Conservation (phyloP, 2,888 invertebrate species). For the Apoderus coryli region DNA sequence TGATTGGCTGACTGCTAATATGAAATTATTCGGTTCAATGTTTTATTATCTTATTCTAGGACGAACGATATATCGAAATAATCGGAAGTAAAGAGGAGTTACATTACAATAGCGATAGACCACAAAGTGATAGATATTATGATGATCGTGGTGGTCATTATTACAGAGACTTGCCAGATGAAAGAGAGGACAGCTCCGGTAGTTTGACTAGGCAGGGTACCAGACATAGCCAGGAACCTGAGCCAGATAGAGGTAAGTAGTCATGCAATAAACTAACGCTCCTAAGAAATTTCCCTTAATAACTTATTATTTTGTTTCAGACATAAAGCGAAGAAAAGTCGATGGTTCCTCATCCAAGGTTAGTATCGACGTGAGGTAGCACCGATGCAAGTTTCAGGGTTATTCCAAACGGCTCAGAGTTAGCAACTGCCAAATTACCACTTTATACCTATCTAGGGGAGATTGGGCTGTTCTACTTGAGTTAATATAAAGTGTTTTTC, state of each 20-base stretch:
- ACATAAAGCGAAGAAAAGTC: slow-evolving; percentile 73
- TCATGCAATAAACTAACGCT: slow-evolving; percentile 3
- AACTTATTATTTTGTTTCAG: slow-evolving; percentile 31
- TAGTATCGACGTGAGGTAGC: slow-evolving; percentile 51
- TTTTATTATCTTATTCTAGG: slow-evolving; percentile 25
- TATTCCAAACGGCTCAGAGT: slow-evolving; percentile 11
- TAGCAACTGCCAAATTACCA: slow-evolving; percentile 1
- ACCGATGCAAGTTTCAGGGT: slow-evolving; percentile 33
- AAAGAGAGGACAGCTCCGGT: slow-evolving; percentile 41
- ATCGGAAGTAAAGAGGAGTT: slow-evolving; percentile 29
- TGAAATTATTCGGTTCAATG: slow-evolving; percentile 1
- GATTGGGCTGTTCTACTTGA: slow-evolving; percentile 52
- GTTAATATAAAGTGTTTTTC: too few relatives aligned
- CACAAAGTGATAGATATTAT: slow-evolving; percentile 37
- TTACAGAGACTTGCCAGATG: slow-evolving; percentile 30
- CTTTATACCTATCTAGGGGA: too few relatives aligned
- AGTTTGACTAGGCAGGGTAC: slow-evolving; percentile 32
- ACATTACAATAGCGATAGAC: slow-evolving; percentile 20
- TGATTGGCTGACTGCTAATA: not conserved
- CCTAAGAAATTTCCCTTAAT: slow-evolving; percentile 1
- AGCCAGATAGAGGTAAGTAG: slow-evolving; percentile 46
- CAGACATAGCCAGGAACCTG: slow-evolving; percentile 43
- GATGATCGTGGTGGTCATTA: slow-evolving; percentile 29
- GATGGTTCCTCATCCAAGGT: slow-evolving; percentile 70
- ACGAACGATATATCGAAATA: slow-evolving; percentile 36